These are phyloP conservation scores for Scaptomyza polygonia DNA, from an alignment of 2,888 invertebrate species.

Conservation along the genomic window DNA sequence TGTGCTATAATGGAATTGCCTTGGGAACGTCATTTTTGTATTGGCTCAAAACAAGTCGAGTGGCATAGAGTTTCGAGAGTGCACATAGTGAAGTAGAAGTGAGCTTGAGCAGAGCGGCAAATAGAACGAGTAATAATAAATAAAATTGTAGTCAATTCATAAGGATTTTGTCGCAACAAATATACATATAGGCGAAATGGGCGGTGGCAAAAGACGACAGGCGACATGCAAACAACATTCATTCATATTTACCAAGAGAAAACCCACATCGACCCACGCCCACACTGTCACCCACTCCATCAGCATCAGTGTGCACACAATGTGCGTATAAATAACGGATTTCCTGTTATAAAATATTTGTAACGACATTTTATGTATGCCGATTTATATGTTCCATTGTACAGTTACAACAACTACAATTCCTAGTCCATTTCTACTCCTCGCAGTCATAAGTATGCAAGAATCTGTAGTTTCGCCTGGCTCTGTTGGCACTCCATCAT, in stretches of 20 bases:
- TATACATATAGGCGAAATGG: slow-evolving; percentile 29
- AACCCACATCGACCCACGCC: slow-evolving; percentile 26
- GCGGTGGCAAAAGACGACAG: slow-evolving; percentile 13
- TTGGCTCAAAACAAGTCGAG: slow-evolving; percentile 72
- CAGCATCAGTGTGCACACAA: slow-evolving; percentile 63
- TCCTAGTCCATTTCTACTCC: no score
- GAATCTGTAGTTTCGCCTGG: slow-evolving; percentile 26
- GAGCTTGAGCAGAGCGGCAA: slow-evolving; percentile 36
- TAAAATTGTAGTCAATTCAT: slow-evolving; percentile 81
- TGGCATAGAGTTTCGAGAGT: slow-evolving; percentile 56
- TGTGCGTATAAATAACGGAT: slow-evolving; percentile 80
- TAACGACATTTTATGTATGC: slow-evolving; percentile 74
- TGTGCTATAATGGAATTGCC: slow-evolving; percentile 71
- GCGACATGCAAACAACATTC: slow-evolving; percentile 73
- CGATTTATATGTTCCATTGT: slow-evolving; percentile 69
- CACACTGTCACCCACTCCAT: slow-evolving; percentile 19
- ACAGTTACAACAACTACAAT: slow-evolving; percentile 14
- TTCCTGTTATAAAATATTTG: slow-evolving; percentile 80
- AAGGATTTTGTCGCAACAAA: slow-evolving; percentile 75
- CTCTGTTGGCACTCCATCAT: slow-evolving; percentile 64
- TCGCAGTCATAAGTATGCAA: slow-evolving; percentile 30
- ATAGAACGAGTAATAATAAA: slow-evolving; percentile 76
- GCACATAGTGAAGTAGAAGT: slow-evolving; percentile 3
- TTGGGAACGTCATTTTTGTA: slow-evolving; percentile 75
- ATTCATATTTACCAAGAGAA: slow-evolving; percentile 73